Percentiles rank a stretch among this genome's conserved stretches.
Conservation (phyloP, 2,113 vertebrate species). For the Xiphophorus couchianus region DNA sequence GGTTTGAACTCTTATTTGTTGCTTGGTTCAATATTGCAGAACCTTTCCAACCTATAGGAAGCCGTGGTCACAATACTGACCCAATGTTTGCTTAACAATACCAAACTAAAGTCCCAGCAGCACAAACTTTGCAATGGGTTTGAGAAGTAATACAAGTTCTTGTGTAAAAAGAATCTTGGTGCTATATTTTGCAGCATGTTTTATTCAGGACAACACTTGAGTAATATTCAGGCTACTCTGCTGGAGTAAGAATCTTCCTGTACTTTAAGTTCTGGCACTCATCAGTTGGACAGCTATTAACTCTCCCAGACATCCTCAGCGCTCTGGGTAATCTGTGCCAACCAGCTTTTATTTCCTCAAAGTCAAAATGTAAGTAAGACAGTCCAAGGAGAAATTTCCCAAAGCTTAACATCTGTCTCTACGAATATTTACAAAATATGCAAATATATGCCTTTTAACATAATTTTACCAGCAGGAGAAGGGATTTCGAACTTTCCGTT, state of each 20-base stretch:
- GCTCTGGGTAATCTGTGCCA: neutral
- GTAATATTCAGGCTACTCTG: neutral
- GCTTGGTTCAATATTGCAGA: too few relatives aligned
- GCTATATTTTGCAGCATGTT: neutral
- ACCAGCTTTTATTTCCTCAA: neutral
- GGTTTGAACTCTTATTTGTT: too few relatives aligned
- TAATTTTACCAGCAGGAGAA: neutral
- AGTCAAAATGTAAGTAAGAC: conserved; percentile 1
- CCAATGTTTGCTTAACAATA: too few relatives aligned
- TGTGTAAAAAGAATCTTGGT: neutral
- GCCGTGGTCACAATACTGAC: too few relatives aligned
- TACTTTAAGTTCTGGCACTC: neutral
- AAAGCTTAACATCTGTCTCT: neutral
- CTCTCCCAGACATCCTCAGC: neutral
- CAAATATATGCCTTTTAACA: neutral
- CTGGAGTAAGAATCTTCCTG: neutral
- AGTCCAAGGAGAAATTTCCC: neutral
- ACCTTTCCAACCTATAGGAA: too few relatives aligned
- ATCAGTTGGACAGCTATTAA: neutral
- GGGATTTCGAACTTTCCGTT: neutral
- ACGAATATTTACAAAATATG: neutral
- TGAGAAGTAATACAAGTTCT: neutral
- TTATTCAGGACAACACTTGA: neutral
- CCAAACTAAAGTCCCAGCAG: neutral
- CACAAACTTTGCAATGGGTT: neutral